These are phyloP conservation scores for Potorous gilbertii DNA, from an alignment of 2,797 vertebrate genomes.

Conservation along the genomic window DNA sequence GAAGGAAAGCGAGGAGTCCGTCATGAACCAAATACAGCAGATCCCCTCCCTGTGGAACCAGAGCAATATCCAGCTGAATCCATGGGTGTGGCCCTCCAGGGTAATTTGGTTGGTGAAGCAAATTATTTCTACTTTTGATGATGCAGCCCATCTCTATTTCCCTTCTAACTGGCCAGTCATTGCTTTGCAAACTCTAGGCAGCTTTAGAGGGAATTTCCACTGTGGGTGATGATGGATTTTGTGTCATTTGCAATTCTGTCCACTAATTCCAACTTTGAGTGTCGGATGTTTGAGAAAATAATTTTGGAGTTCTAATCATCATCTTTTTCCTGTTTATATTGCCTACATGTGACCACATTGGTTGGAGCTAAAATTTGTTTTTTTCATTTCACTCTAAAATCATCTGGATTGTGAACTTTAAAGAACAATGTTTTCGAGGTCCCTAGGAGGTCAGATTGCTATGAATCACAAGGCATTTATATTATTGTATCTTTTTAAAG, in stretches of 20 bases:
- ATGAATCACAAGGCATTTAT: not conserved
- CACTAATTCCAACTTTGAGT: not conserved
- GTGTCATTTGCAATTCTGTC: not conserved
- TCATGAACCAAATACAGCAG: not conserved
- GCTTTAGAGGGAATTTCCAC: not conserved
- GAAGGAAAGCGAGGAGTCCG: not conserved
- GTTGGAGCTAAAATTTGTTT: not conserved
- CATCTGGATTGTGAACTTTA: not conserved
- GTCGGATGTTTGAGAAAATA: not conserved
- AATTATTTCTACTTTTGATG: not conserved
- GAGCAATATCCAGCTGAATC: not conserved
- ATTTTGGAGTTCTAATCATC: not conserved
- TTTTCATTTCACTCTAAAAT: not conserved
- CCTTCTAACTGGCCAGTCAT: not conserved
- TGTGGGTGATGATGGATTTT: not conserved
- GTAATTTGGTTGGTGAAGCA: not conserved
- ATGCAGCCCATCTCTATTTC: not conserved
- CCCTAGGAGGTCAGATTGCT: not conserved
- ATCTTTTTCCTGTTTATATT: not conserved
- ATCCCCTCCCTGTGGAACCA: not conserved
- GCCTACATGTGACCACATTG: not conserved
- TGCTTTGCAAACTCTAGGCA: not conserved
- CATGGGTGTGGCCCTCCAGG: not conserved
- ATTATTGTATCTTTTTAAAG: not conserved
- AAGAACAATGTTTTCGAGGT: not conserved